Conservation (phyloP, 35 echinoderm and acorn worm genomes). For the Chiridota heheva region DNA sequence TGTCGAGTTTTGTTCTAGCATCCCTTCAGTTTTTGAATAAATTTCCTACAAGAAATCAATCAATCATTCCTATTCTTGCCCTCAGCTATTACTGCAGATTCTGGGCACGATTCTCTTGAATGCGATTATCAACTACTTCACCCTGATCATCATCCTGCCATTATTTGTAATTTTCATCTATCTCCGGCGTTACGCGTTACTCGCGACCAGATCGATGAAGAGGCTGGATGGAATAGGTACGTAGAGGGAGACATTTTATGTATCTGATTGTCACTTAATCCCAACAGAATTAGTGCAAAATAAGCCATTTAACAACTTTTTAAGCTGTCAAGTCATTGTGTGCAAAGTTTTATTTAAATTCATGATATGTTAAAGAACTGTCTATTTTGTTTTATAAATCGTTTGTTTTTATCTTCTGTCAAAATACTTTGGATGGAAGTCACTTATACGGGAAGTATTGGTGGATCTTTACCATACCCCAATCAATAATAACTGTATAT, state of each 20-base stretch:
- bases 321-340: too few species aligned
- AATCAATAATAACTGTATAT: too few species aligned
- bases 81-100: conserved; percentile 62
- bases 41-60: not conserved
- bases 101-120: conserved; percentile 61
- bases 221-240: conserved; percentile 83
- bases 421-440: too few species aligned
- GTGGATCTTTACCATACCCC: too few species aligned
- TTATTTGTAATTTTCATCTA: conserved; percentile 61
- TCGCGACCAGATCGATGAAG: conserved; percentile 71
- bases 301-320: too few species aligned
- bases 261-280: not conserved
- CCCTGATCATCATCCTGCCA: conserved; percentile 59
- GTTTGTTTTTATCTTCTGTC: too few species aligned
- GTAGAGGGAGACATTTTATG: not conserved
- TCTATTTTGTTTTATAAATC: too few species aligned
- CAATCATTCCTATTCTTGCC: not conserved
- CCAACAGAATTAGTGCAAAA: too few species aligned
- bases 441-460: too few species aligned
- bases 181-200: conserved; percentile 55
- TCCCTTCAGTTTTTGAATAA: not conserved
- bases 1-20: not conserved
- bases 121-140: conserved; percentile 48
- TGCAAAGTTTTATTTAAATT: too few species aligned
- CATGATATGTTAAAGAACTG: too few species aligned